phyloP scores from a whole-genome alignment of 2,113 vertebrate genomes.

The Tupaia chinensis region DNA sequence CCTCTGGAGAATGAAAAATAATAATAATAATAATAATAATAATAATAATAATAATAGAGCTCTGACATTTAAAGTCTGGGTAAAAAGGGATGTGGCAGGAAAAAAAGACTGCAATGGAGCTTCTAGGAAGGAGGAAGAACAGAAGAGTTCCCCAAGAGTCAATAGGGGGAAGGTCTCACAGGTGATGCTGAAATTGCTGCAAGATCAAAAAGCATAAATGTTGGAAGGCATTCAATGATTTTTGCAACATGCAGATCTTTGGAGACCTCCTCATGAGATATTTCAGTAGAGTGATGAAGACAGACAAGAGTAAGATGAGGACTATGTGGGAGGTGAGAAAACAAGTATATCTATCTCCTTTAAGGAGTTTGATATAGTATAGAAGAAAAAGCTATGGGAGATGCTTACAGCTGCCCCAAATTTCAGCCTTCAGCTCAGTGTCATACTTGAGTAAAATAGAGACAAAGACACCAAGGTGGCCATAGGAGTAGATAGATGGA shows the following conservation, averaged over 20 bases:
- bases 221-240: neutral
- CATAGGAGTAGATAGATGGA: neutral
- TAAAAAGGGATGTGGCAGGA: neutral
- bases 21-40: no score
- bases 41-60: no score
- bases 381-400: neutral
- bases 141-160: neutral
- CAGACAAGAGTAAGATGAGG: neutral
- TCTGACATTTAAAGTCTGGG: neutral
- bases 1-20: no score
- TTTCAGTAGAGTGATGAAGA: neutral
- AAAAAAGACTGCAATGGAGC: neutral
- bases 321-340: constrained; percentile 33
- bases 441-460: neutral
- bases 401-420: neutral
- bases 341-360: neutral
- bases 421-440: neutral
- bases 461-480: neutral
- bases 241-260: neutral
- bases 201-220: no score
- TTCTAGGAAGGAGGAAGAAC: neutral
- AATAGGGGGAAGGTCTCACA: neutral
- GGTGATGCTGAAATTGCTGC: neutral
- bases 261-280: constrained; percentile 1
- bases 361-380: neutral